Conservation (phyloP, 2,888 invertebrate species). For the Cephalotes varians region DNA sequence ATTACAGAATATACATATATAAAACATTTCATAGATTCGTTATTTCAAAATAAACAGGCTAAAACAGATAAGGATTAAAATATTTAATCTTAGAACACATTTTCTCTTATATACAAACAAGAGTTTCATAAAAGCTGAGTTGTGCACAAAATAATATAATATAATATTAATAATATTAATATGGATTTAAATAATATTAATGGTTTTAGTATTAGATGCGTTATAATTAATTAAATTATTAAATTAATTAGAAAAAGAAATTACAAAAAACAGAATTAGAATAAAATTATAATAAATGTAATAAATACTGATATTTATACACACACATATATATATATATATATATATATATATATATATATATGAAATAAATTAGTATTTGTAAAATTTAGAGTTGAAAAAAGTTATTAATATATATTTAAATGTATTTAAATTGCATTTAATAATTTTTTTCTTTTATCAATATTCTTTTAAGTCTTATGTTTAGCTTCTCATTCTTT, state of each 20-base stretch:
- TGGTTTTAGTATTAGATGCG: neutral
- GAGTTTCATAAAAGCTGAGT: neutral
- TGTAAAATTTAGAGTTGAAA: too few relatives aligned
- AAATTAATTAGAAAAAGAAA: neutral
- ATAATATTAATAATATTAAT: neutral
- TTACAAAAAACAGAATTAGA: neutral
- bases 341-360: too few relatives aligned
- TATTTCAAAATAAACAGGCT: neutral
- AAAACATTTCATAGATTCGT: neutral
- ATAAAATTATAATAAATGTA: neutral
- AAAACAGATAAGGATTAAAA: neutral
- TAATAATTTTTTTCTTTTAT: too few relatives aligned
- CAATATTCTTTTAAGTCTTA: too few relatives aligned
- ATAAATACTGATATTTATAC: too few relatives aligned
- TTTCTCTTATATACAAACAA: neutral
- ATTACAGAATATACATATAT: neutral
- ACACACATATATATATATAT: too few relatives aligned
- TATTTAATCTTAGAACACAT: neutral
- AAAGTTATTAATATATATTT: too few relatives aligned
- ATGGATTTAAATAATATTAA: neutral
- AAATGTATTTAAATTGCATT: too few relatives aligned
- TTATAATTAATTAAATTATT: neutral
- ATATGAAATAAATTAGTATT: too few relatives aligned
- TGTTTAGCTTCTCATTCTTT: too few relatives aligned
- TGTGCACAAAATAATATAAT: neutral